Base-by-base conservation (phyloP, 2,113 vertebrate genomes). In the Actinemys pallida region DNA sequence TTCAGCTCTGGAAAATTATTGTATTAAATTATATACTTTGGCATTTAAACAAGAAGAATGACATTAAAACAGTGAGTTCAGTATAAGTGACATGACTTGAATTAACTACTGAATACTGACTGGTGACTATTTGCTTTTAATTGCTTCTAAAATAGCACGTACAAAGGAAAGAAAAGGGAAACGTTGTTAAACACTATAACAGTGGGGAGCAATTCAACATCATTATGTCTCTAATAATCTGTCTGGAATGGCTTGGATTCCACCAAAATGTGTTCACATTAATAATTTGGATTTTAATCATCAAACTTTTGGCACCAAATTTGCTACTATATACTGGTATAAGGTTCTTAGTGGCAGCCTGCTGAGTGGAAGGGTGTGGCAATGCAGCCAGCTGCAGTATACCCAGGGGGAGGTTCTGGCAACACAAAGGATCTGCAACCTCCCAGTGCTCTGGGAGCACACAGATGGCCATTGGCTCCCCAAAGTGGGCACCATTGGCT, bases 81-180 rank as follows among this genome's bases (percentile, higher is more conserved):
- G 22, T 50, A 56, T 50, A 88, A 81, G 6, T 59, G 76, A 69
- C 6, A 4, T 9, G 42, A 52, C 65, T 92, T 81, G 8, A 88
- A 79, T 92, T 87, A 91, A 76, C 13, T 39, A 20, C 17, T 87
- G 65, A 76, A 92, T 94, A 62, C 62, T 89, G 47, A 49, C 53
- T 82, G n/a, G 35, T 31, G 22, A 25, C 31, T 87, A 35, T 78
- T 76, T 42, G 49, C 50, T 47, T n/a, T 17, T 86, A 72, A 84
- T 90, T 84, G 62, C 81, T 90, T 92, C 29, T 47, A 65, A 93
- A 92, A 92, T 47, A 86, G 29, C 5, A 75, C 10, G 45, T 35
- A 59, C 79, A 79, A 90, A 83, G 20, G 25, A 82, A 83, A 94
- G 29, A 42, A 65, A 75, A 10, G 42, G 62, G 59, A 85, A 81